Evolutionary conservation across 1,140 invertebrate genomes (phyloP), one percentile per base, ranked within the genome.

Genomic region (Tetramorium parvispinum): DNA sequence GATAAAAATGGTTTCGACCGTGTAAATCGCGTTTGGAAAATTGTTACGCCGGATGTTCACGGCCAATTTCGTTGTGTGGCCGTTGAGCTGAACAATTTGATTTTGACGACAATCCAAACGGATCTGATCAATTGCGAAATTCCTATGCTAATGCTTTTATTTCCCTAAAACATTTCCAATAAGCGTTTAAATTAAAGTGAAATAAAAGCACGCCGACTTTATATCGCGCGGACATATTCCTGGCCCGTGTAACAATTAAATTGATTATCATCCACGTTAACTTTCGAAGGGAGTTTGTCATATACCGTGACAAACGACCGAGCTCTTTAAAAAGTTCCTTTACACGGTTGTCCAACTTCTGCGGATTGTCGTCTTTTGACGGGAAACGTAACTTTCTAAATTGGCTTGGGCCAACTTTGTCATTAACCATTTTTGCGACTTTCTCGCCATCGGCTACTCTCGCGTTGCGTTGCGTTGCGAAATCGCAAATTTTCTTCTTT

Each of bases 11-110:
- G 68, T 57, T 61, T 71, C 61, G 16, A n/a, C 27, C 46, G 68
- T 61, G 79, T 83, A 46, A 83, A 83, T 83, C 68, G 53, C 55
- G 21, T 73, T 85, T 51, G 68, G 75, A 89, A 86, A 88, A 88
- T 59, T 46, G 65, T 65, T 65, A 68, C 87, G 75, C 16, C 40
- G 37, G 24, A 55, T 87, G 49, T 88, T 88, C 87, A 86, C 61
- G 53, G 82, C 24, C 57, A 89, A 89, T 89, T 89, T 88, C 51
- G 51, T 13, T 18, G 66, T 53, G 53, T 13, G 76, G 21, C 43
- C 53, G 68, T 43, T 46, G 51, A 13, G 40, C 61, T 71, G 68
- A 40, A 37, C 86, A 76, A 89, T 89, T 89, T 57, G 11, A 89
- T 89, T 88, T 71, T 40, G 32, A 59, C 55, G 18, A 37, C 73